These are phyloP conservation scores for Eudyptes chrysolophus DNA, from an alignment of 2,113 vertebrate species.

Conservation along the genomic window DNA sequence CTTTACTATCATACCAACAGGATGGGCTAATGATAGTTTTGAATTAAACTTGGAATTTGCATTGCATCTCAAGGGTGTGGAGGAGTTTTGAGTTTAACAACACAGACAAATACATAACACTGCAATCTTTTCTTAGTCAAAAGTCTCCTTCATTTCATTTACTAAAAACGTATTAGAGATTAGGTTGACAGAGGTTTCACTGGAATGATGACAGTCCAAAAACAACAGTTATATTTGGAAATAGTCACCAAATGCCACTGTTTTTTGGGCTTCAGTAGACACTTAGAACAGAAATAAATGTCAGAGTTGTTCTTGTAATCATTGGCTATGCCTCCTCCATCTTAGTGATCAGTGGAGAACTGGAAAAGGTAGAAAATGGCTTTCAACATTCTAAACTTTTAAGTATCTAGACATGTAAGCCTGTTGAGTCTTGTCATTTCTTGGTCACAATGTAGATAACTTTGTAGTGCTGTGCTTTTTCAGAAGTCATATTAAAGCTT, in stretches of 20 bases:
- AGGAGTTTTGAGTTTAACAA: not conserved
- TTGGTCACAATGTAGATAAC: not conserved
- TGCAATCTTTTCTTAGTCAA: not conserved
- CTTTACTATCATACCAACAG: not conserved
- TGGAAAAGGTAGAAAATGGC: not conserved
- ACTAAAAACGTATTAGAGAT: not conserved
- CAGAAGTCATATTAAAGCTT: not conserved
- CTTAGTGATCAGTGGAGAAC: not conserved
- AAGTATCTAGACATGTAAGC: not conserved
- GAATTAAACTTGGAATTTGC: constrained; percentile 3
- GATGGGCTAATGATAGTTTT: constrained; percentile 37
- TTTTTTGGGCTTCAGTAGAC: not conserved
- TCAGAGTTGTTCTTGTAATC: constrained; percentile 1
- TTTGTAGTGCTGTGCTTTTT: not conserved
- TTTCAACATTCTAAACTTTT: not conserved
- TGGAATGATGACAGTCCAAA: not conserved
- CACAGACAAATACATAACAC: not conserved
- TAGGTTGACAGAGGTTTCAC: not conserved
- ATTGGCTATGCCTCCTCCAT: not conserved
- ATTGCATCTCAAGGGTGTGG: constrained; percentile 2
- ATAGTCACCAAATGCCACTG: constrained; percentile 6
- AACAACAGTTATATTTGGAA: constrained; percentile 4
- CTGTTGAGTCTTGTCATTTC: not conserved
- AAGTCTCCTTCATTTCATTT: constrained; percentile 3
- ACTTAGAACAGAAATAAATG: constrained; percentile 9